phyloP scores from a whole-genome alignment of 2,113 vertebrate genomes.

The Paralichthys olivaceus region DNA sequence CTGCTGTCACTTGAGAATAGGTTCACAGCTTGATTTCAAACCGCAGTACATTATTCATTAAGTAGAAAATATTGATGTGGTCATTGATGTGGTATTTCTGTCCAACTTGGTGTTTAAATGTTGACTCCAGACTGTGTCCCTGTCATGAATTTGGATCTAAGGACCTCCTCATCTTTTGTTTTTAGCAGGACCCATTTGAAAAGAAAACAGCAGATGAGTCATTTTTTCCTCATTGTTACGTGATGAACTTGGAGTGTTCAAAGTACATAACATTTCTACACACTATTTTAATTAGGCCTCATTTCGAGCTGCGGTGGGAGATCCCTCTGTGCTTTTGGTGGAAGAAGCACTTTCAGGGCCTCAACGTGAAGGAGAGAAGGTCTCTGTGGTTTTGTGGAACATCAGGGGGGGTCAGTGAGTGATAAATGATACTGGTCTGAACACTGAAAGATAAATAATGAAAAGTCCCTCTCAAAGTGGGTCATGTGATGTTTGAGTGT shows the following conservation, averaged over 20 bases:
- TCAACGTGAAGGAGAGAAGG: neutral
- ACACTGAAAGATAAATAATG: slow-evolving; percentile 47
- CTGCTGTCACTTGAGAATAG: neutral
- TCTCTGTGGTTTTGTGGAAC: slow-evolving; percentile 26
- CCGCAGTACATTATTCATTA: neutral
- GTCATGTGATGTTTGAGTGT: slow-evolving; percentile 17
- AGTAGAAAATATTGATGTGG: neutral
- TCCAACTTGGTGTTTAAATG: neutral
- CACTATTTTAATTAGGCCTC: slow-evolving; percentile 1
- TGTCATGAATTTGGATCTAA: neutral
- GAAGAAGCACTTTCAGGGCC: neutral
- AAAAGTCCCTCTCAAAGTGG: slow-evolving; percentile 30
- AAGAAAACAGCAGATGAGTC: neutral
- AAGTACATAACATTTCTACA: neutral
- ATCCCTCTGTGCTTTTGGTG: slow-evolving; percentile 6
- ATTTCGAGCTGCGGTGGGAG: neutral
- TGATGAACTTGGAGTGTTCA: neutral
- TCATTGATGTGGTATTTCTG: neutral
- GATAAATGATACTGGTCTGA: slow-evolving; percentile 34
- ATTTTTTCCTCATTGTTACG: neutral
- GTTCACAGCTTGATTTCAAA: neutral
- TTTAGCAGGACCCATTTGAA: neutral
- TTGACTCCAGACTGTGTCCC: too few species aligned
- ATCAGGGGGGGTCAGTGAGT: slow-evolving; percentile 19
- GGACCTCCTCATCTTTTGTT: neutral